Percentiles rank a stretch among this genome's conserved stretches.
phyloP scores from a whole-genome alignment of 2,113 vertebrate species.

The Datnioides undecimradiatus region DNA sequence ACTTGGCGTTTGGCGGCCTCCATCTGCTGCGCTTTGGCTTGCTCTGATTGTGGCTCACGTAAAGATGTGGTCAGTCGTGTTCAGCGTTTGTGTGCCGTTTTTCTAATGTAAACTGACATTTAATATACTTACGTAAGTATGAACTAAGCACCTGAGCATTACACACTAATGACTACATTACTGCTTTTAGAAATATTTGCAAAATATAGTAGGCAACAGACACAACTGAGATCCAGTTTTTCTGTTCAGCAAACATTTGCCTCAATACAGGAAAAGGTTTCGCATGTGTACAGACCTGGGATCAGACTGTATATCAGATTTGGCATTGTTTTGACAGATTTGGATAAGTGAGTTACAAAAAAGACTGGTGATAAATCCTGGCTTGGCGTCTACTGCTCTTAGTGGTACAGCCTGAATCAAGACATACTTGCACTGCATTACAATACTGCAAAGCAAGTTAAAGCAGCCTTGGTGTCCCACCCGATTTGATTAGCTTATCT shows the following conservation, averaged over 20 bases:
- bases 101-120: slow-evolving; percentile 1
- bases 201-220: not conserved
- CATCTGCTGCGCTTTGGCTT: slow-evolving; percentile 64
- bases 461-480: not conserved
- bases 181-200: slow-evolving; percentile 5
- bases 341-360: not conserved
- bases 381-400: not conserved
- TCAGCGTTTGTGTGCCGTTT: not conserved
- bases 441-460: not conserved
- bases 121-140: not conserved
- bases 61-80: slow-evolving; percentile 3
- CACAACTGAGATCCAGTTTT: not conserved
- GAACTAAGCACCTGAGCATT: not conserved
- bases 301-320: not conserved
- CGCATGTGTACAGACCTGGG: not conserved
- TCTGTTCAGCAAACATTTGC: not conserved
- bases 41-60: slow-evolving; percentile 6
- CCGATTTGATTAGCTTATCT: no score
- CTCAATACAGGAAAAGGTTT: not conserved
- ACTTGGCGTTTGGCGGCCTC: slow-evolving; percentile 45
- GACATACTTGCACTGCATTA: no score
- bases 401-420: no score
- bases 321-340: no score
- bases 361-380: not conserved
- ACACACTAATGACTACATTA: not conserved